phyloP scores from a whole-genome alignment of 1,140 invertebrate genomes.

The Sarcophaga peregrina region DNA sequence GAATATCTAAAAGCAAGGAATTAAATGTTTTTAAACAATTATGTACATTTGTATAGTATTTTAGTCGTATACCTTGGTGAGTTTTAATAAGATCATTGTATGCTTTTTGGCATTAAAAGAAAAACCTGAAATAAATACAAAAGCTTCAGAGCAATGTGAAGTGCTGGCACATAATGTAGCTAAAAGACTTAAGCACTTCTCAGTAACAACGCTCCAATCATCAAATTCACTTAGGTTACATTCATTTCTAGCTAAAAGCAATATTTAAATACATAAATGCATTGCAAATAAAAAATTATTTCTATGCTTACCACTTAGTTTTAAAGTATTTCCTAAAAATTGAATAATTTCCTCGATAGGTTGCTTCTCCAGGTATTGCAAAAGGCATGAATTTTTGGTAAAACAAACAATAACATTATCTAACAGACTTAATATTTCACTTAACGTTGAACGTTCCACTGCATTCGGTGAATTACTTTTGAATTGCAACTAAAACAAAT shows the following conservation, averaged over 20 bases:
- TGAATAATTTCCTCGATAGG: constrained; percentile 58
- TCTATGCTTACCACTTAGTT: constrained; percentile 49
- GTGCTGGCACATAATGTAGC: constrained; percentile 51
- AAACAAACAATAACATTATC: constrained; percentile 49
- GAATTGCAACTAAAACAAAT: constrained; percentile 44
- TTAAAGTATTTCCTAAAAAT: constrained; percentile 51
- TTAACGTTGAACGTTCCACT: constrained; percentile 43
- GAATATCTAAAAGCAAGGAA: constrained; percentile 41
- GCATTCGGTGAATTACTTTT: constrained; percentile 40
- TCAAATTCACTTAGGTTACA: constrained; percentile 15
- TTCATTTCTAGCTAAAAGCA: constrained; percentile 12
- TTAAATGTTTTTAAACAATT: constrained; percentile 2
- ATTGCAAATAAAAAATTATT: constrained; percentile 5
- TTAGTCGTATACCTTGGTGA: constrained; percentile 39
- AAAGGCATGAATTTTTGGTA: constrained; percentile 48
- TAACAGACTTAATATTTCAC: constrained; percentile 49
- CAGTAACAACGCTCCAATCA: constrained; percentile 33
- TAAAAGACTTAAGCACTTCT: constrained; percentile 53
- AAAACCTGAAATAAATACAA: constrained; percentile 47
- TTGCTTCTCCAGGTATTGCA: constrained; percentile 55
- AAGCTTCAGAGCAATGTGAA: constrained; percentile 52
- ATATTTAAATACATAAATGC: neutral
- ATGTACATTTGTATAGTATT: neutral
- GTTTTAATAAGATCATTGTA: constrained; percentile 34
- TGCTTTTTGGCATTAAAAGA: constrained; percentile 43